Percentiles rank a stretch among this genome's conserved stretches.
Conservation (phyloP, 2,113 vertebrate species). For the Mobula hypostoma region DNA sequence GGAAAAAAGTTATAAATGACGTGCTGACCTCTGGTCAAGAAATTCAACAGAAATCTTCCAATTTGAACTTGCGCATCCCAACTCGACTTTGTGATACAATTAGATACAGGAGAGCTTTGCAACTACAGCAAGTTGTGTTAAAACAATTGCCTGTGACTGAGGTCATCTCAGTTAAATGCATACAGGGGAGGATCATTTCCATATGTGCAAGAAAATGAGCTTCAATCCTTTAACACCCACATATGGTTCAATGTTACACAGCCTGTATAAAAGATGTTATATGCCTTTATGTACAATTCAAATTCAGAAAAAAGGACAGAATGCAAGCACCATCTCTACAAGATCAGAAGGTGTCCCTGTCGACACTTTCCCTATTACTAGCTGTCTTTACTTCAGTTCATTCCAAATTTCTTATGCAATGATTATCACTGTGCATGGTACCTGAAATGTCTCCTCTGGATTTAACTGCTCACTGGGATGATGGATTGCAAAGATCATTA, state of each 20-base stretch:
- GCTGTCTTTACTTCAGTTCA: not conserved
- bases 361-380: not conserved
- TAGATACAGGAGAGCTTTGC: not conserved
- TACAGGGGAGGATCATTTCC: not conserved
- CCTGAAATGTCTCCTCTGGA: conserved; percentile 61
- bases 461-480: conserved; percentile 61
- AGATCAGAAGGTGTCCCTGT: not conserved
- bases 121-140: not conserved
- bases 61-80: no score
- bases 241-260: not conserved
- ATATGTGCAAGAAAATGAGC: not conserved
- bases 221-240: not conserved
- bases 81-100: not conserved
- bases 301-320: not conserved
- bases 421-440: conserved; percentile 39
- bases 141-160: not conserved
- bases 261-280: no score
- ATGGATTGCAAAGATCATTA: conserved; percentile 61
- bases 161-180: not conserved
- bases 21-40: not conserved
- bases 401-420: not conserved
- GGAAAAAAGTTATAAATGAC: not conserved
- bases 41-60: not conserved
- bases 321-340: not conserved
- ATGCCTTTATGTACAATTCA: not conserved